Evolutionary conservation across 2,113 vertebrate species (phyloP).

Genomic region (Chaenocephalus aceratus): DNA sequence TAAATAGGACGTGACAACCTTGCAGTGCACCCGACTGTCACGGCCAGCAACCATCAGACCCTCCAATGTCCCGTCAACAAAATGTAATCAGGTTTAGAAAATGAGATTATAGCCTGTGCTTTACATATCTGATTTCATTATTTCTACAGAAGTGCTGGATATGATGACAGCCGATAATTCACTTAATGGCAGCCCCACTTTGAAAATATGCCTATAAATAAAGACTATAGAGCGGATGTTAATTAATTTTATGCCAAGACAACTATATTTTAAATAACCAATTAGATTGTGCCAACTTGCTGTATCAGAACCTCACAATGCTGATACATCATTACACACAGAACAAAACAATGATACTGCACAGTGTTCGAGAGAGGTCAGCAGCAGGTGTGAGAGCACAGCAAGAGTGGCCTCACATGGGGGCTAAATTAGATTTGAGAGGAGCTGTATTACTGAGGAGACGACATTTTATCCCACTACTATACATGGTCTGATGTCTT

Average conservation of each 20-base stretch:
- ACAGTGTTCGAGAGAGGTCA: conserved; percentile 15
- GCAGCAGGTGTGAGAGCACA: background rate
- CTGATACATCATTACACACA: conserved; percentile 42
- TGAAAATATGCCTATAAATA: conserved; percentile 73
- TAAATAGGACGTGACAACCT: conserved; percentile 66
- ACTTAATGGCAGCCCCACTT: conserved; percentile 76
- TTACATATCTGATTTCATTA: conserved; percentile 86
- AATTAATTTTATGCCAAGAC: conserved; percentile 70
- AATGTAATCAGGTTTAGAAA: conserved; percentile 80
- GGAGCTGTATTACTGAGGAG: background rate
- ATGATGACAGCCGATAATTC: conserved; percentile 77
- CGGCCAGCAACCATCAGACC: conserved; percentile 52
- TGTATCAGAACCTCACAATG: conserved; percentile 33
- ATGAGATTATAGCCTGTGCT: conserved; percentile 78
- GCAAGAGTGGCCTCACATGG: background rate
- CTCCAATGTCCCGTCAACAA: conserved; percentile 69
- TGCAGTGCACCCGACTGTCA: conserved; percentile 54
- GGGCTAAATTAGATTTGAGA: background rate
- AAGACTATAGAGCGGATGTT: conserved; percentile 59
- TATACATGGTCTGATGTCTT: background rate
- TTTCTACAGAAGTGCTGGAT: conserved; percentile 77
- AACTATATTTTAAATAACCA: conserved; percentile 52
- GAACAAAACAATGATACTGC: background rate
- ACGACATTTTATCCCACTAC: background rate
- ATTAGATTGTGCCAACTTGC: conserved; percentile 59